Base-by-base conservation (phyloP, 64 coral and sea anemone species). In the Montipora foliosa region DNA sequence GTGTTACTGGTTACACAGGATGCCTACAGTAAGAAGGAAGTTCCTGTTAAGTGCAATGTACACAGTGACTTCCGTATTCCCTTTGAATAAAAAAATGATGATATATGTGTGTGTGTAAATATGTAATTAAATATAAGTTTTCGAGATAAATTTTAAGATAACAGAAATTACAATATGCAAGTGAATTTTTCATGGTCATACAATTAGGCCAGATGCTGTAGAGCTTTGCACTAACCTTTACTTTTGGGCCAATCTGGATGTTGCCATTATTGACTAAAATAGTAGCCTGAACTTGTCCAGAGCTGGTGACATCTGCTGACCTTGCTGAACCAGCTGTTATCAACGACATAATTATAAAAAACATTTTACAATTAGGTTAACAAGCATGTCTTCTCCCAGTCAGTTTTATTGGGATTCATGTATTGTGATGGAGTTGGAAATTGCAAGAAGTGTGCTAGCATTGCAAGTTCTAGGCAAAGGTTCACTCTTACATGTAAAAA, bases 211-310 rank as follows among this genome's bases (percentile, higher is more conserved):
- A 74, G 71, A 74, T 74, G 71, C 71, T 74, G 7, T 29, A 74
- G 71, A 74, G 20, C 71, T 44, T 74, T 74, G 7, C 71, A 22
- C 71, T 74, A 29, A 74, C 71, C 71, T 74, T 74, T 74, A 74
- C 71, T 74, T 74, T 74, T 74, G 71, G 71, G 71, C 71, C 71
- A 44, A 74, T 74, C 71, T 74, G 71, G 71, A 74, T 74, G 71
- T n/a, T 74, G 16, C 71, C 71, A 22, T 74, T 74, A 74, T 74
- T 74, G 71, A 37, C 71, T 6, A 16, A 74, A 44, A 74, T 74
- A 74, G 71, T 74, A 37, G 71, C 16, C 71, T 74, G 71, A 29
- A 74, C 71, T 20, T 55, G 71, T 74, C 71, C 71, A 74, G 71
- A 20, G 71, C 71, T 29, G n/a, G 16, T 74, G 22, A 16, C 71